Base-by-base conservation (phyloP, 2,113 vertebrate species). In the Nerophis ophidion region DNA sequence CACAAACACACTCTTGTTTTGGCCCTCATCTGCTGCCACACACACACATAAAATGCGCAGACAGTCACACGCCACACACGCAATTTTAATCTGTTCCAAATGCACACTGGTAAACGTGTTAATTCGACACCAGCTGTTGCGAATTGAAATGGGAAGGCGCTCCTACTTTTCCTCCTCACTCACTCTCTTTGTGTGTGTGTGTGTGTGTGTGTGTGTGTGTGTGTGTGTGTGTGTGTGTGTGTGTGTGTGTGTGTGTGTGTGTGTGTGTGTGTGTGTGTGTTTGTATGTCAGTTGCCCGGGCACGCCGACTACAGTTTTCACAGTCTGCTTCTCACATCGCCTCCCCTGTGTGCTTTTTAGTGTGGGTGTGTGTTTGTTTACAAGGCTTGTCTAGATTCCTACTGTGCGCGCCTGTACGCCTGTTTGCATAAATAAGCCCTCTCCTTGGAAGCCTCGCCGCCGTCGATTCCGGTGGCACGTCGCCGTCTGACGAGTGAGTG, bases 301-400 rank as follows among this genome's bases (percentile, higher is more conserved):
- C 77, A 82, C 76, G 54, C 54, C 36, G 64, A 82, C 77, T 66
- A 78, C 74, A 79, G 80, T 87, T 85, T 84, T 83, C 85, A 85
- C 85, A 85, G 85, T 80, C 83, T 87, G 83, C 75, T 81, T 84
- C 85, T 86, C 84, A 83, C 84, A 81, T 83, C 74, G 74, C 81
- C 77, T 86, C 84, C 86, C 84, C 77, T 82, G 84, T 86, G 86
- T 83, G 83, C 83, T 83, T 87, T 87, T 84, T 82, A 79, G 81
- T 86, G 84, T 84, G 82, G 82, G 84, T 87, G 86, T 84, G 84
- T 87, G 84, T 87, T 87, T 87, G 86, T 86, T 87, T 87, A 87
- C 84, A 84, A 87, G 82, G 77, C 81, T 86, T 72, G 83, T 86
- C 82, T 85, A 60, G 81, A 79, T 84, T 81, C 85, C 85, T 86